phyloP scores from a whole-genome alignment of 2,888 invertebrate species.

The Pardosa pseudoannulata region DNA sequence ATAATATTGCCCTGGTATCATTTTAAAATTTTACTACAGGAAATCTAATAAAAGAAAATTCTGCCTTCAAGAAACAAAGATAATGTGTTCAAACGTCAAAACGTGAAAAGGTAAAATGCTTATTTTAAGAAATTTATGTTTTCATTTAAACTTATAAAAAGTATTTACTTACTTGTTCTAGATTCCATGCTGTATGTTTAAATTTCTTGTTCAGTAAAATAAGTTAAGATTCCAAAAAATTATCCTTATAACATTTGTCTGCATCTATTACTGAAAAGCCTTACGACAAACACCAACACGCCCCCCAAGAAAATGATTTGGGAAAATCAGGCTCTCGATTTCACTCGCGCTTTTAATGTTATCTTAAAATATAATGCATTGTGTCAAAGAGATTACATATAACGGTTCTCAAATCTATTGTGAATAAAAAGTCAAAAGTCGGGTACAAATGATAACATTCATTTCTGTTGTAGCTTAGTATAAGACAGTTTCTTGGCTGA shows the following conservation, averaged over 20 bases:
- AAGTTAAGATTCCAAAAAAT: neutral
- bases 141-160: no score
- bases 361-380: conserved; percentile 11
- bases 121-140: no score
- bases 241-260: neutral
- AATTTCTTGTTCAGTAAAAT: neutral
- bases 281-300: conserved; percentile 11
- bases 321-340: conserved; percentile 6
- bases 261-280: neutral
- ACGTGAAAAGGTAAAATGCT: no score
- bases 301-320: conserved; percentile 30
- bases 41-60: no score
- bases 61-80: no score
- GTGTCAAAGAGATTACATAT: conserved; percentile 26
- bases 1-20: no score
- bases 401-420: conserved; percentile 24
- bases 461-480: neutral
- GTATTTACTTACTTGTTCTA: conserved; percentile 28
- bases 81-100: no score
- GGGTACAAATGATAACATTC: conserved; percentile 50
- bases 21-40: no score
- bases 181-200: neutral
- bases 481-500: neutral
- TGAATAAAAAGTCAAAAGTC: conserved; percentile 43
- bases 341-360: neutral